Evolutionary conservation across 2,888 invertebrate species (phyloP).

Genomic region (Metalampra italica): DNA sequence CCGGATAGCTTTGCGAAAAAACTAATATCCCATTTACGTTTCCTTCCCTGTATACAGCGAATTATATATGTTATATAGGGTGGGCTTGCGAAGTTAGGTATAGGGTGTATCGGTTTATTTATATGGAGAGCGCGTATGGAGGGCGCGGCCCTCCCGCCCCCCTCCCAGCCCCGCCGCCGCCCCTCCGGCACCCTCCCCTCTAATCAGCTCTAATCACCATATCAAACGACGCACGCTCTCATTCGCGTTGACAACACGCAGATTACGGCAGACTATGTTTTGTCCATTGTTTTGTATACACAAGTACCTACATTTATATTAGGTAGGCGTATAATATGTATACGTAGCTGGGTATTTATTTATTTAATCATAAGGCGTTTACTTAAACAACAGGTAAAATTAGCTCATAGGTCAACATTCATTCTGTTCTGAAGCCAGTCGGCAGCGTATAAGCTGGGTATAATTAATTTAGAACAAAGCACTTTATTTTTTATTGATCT

Average conservation of each 20-base stretch:
- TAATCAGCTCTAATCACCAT: constrained; percentile 79
- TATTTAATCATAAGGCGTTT: no score
- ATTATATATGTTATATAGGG: constrained; percentile 21
- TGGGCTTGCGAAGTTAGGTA: constrained; percentile 45
- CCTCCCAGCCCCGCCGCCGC: constrained; percentile 32
- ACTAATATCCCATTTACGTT: constrained; percentile 70
- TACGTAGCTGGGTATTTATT: no score
- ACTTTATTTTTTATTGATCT: no score
- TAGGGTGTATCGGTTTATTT: constrained; percentile 72
- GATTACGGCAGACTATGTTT: constrained; percentile 44
- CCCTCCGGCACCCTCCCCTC: constrained; percentile 49
- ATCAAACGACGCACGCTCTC: constrained; percentile 76
- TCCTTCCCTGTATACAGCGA: constrained; percentile 37
- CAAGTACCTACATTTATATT: no score
- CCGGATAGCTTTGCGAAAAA: constrained; percentile 59
- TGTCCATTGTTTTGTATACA: constrained; percentile 21
- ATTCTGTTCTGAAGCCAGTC: no score
- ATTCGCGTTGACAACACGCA: constrained; percentile 72
- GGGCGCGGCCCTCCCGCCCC: constrained; percentile 38
- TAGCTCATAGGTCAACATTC: no score
- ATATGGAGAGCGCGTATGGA: constrained; percentile 69
- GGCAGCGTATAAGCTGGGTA: no score
- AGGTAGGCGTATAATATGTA: no score
- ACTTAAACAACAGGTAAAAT: no score
- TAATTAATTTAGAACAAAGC: no score